Evolutionary conservation across 2,797 vertebrate species (phyloP), one percentile per base, ranked within the genome.

Genomic region (Buceros bicornis): DNA sequence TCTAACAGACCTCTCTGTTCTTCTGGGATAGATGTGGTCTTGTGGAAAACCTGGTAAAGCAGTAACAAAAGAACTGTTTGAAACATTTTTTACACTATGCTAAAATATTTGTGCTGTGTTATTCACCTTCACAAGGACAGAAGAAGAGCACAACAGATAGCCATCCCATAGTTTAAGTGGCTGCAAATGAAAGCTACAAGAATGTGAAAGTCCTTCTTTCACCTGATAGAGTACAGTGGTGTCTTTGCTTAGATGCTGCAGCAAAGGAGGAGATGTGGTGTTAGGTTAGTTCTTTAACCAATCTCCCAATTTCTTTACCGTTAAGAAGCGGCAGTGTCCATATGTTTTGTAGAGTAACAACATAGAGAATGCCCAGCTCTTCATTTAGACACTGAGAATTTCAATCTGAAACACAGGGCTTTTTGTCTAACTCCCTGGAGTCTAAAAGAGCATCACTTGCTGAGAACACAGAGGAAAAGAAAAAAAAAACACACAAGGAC

Each of bases 1-100:
- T 79, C 48, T 18, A 65, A 50, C 1, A 80, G 18, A 65, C 7
- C 6, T 62, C 40, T 64, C 29, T 9, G 5, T 57, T 84, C 45
- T 54, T 31, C 16, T 0, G 3, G 21, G 16, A 51, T 43, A 69
- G 35, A 61, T 1, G 7, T 16, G 5, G 5, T 50, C 78, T 45
- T 31, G 26, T 10, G 21, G 17, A 26, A 67, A 84, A 79, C 21
- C n/a, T 62, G 18, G 8, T 22, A 94, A 87, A 60, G 48, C 17
- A 66, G 57, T 1, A 87, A 51, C 33, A 58, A 35, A 83, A 65
- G 58, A 84, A 71, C 29, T 64, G 28, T n/a, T 8, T 82, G 35
- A 66, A 84, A 82, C 9, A 7, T 33, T 73, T 28, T 57, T 66
- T 53, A 31, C 8, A 25, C 12, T 35, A 51, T 42, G 28, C 9